Evolutionary conservation across 2,797 vertebrate species (phyloP).

Genomic region (Enteromius argenteus): DNA sequence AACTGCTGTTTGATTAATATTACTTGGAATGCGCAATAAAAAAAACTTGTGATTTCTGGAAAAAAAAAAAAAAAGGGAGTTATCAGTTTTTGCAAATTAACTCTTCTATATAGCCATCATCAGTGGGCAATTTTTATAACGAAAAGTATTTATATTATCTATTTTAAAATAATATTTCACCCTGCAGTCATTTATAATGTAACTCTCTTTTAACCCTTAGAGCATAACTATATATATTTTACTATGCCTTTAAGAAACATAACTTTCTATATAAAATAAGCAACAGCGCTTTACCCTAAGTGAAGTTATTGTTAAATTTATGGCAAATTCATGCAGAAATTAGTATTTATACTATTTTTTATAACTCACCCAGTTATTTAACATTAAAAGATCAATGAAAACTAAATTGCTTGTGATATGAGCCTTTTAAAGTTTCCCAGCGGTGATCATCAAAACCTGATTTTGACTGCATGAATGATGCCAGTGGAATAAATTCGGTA

Average conservation of each 20-base stretch:
- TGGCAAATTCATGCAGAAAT: not conserved
- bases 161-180: not conserved
- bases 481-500: slow-evolving; percentile 30
- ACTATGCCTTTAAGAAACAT: not conserved
- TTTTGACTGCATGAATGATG: slow-evolving; percentile 18
- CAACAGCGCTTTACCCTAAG: not conserved
- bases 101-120: not conserved
- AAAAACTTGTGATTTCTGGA: too few relatives aligned
- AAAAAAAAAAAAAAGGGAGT: too few relatives aligned
- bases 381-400: slow-evolving; percentile 7
- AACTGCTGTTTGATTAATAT: too few relatives aligned
- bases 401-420: not conserved
- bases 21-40: too few relatives aligned
- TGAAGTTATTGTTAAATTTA: not conserved
- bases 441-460: slow-evolving; percentile 5
- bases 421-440: slow-evolving; percentile 5
- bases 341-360: not conserved
- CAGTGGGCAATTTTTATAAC: not conserved
- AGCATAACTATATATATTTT: not conserved
- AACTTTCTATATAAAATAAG: not conserved
- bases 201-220: not conserved
- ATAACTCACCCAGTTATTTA: not conserved
- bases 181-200: not conserved
- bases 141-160: not conserved
- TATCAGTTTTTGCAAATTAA: too few relatives aligned